Evolutionary conservation across 2,113 vertebrate species (phyloP).

Genomic region (Halcyon senegalensis): DNA sequence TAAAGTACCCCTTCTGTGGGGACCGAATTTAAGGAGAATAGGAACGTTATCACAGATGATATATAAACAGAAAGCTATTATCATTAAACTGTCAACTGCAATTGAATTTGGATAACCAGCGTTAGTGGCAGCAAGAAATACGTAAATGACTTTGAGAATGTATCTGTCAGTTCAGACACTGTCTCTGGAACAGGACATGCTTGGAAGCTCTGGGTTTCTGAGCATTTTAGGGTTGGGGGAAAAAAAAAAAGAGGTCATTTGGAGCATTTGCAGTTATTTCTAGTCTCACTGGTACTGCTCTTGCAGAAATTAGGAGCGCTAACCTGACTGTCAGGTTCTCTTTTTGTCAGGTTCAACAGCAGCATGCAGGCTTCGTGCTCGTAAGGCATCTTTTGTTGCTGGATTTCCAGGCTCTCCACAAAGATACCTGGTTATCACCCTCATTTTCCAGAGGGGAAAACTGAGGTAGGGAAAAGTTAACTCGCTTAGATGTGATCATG

Average conservation of each 20-base stretch:
- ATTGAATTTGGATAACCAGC: slow-evolving; percentile 41
- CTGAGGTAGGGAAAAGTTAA: background rate
- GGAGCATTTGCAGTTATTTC: background rate
- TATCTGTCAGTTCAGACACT: background rate
- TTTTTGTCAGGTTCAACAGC: background rate
- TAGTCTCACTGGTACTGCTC: background rate
- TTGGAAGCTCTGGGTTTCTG: background rate
- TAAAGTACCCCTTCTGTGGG: background rate
- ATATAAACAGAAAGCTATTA: slow-evolving; percentile 64
- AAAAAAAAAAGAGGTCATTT: background rate
- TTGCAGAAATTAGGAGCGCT: background rate
- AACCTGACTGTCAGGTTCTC: background rate
- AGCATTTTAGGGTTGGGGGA: background rate
- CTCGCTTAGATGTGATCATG: background rate
- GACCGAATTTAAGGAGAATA: slow-evolving; percentile 25
- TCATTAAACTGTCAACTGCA: slow-evolving; percentile 69
- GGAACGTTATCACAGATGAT: slow-evolving; percentile 7
- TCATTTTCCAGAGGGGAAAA: background rate
- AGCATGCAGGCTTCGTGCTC: background rate
- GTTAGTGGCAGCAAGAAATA: slow-evolving; percentile 32
- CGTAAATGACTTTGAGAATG: slow-evolving; percentile 21
- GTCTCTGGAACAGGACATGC: background rate
- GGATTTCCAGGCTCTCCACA: background rate
- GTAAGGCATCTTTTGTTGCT: too few species aligned
- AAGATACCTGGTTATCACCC: background rate